phyloP scores from a whole-genome alignment of 2,113 vertebrate species.

The Montifringilla adamsi region DNA sequence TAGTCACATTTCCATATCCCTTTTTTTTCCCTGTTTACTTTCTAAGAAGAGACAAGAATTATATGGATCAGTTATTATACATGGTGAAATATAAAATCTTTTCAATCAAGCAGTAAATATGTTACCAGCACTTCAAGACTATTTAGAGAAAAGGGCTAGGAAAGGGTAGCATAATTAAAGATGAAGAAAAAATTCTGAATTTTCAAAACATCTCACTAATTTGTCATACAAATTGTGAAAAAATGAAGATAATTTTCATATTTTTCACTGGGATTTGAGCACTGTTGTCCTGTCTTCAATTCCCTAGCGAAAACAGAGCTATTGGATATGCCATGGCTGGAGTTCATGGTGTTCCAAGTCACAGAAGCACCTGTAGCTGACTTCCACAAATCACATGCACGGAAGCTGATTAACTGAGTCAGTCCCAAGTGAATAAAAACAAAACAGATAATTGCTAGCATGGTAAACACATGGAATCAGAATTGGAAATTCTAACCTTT shows the following conservation, averaged over 20 bases:
- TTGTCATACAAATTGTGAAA: background rate
- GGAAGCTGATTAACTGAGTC: background rate
- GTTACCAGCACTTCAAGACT: background rate
- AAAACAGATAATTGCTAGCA: background rate
- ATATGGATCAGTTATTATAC: background rate
- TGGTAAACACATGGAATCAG: background rate
- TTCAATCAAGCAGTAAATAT: background rate
- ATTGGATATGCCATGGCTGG: background rate
- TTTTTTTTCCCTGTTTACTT: background rate
- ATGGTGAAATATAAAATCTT: background rate
- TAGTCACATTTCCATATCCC: background rate
- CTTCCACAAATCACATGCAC: background rate
- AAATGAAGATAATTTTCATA: background rate
- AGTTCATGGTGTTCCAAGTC: background rate
- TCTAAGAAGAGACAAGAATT: background rate
- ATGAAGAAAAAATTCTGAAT: background rate
- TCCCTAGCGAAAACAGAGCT: background rate
- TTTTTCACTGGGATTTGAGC: constrained; percentile 4
- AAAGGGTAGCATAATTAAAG: background rate
- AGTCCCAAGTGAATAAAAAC: background rate
- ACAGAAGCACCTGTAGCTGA: background rate
- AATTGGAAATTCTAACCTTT: background rate
- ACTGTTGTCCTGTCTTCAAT: background rate
- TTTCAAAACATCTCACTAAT: background rate
- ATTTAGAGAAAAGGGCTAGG: background rate